Percentiles rank a stretch among this genome's conserved stretches.
Conservation (phyloP, 2,888 invertebrate genomes). For the Caenorhabditis zanzibari region DNA sequence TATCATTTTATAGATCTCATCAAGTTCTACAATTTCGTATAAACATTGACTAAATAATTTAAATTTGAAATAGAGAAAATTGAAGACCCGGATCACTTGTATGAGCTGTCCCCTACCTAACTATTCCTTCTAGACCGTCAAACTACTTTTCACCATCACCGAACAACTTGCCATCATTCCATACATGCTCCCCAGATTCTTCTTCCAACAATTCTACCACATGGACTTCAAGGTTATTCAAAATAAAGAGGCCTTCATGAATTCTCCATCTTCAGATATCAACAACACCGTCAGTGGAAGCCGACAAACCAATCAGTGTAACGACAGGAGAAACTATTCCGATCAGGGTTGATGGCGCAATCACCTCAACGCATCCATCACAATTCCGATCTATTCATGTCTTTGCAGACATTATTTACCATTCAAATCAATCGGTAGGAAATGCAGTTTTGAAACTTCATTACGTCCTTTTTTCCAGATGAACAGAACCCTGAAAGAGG, state of each 20-base stretch:
- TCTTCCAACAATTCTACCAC: slow-evolving; percentile 68
- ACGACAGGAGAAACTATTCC: slow-evolving; percentile 56
- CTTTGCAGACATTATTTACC: slow-evolving; percentile 42
- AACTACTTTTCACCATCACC: slow-evolving; percentile 35
- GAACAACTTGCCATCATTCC: slow-evolving; percentile 58
- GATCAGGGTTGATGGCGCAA: slow-evolving; percentile 66
- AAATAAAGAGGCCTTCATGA: too few species aligned
- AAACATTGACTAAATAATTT: too few species aligned
- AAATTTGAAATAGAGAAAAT: too few species aligned
- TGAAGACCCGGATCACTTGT: too few species aligned
- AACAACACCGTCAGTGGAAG: slow-evolving; percentile 58
- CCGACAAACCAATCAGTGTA: slow-evolving; percentile 23
- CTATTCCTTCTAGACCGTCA: slow-evolving; percentile 61
- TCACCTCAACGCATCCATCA: slow-evolving; percentile 60
- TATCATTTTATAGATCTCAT: too few species aligned
- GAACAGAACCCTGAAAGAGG: slow-evolving; percentile 25
- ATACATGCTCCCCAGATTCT: slow-evolving; percentile 66
- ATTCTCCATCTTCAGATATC: slow-evolving; percentile 41
- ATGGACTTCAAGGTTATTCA: slow-evolving; percentile 63
- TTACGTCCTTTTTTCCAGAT: slow-evolving; percentile 41
- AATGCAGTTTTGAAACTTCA: background rate
- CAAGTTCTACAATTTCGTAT: too few species aligned
- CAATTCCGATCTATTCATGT: slow-evolving; percentile 51
- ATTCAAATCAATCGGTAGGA: slow-evolving; percentile 24
- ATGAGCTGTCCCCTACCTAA: too few species aligned